Percentiles rank a stretch among this genome's conserved stretches.
Conservation (phyloP, 1,140 invertebrate genomes). For the Dinoponera quadriceps region DNA sequence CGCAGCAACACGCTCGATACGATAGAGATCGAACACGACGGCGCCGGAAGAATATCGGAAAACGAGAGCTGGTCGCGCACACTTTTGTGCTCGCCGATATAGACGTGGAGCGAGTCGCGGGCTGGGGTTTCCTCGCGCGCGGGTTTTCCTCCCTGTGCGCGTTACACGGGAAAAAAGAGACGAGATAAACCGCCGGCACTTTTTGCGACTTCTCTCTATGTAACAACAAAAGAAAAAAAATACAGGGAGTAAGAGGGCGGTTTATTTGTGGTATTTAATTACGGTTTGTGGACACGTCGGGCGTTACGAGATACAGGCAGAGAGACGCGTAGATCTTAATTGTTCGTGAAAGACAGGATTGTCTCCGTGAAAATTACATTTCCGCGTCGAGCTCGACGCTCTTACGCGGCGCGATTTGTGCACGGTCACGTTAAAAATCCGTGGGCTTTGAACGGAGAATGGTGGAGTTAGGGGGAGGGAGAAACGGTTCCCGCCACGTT, state of each 20-base stretch:
- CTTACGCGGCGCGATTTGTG: background rate
- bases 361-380: background rate
- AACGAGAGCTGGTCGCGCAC: conserved; percentile 6
- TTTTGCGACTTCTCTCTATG: conserved; percentile 18
- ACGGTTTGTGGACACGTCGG: background rate
- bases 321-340: background rate
- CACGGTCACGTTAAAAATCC: background rate
- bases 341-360: background rate
- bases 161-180: background rate
- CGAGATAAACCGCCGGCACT: conserved; percentile 31
- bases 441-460: background rate
- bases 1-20: background rate
- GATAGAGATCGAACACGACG: conserved; percentile 27
- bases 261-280: conserved; percentile 37
- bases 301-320: background rate
- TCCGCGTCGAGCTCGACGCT: background rate
- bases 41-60: conserved; percentile 30
- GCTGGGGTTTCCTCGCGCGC: background rate
- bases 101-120: conserved; percentile 5
- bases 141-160: background rate
- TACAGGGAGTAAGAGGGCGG: background rate
- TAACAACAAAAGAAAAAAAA: conserved; percentile 3
- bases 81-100: conserved; percentile 22
- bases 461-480: background rate
- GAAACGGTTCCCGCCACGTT: background rate